A percentile compares a stretch with the other conserved stretches of the same genome.
Evolutionary conservation across 2,113 vertebrate species (phyloP).

Genomic region (Ceratotherium simum): DNA sequence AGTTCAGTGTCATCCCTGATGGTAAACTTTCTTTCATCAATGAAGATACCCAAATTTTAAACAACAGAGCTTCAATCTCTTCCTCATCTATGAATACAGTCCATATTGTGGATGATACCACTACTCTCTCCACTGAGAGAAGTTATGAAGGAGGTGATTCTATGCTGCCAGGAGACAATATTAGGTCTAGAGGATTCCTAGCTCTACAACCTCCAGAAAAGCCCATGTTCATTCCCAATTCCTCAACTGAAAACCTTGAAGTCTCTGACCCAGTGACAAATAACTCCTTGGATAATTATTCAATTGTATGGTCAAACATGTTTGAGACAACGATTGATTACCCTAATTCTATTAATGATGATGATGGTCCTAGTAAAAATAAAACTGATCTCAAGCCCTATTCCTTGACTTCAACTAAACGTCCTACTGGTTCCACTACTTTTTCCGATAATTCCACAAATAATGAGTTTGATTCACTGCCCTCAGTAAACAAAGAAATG

Average conservation of each 20-base stretch:
- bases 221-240: neutral
- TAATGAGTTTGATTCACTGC: neutral
- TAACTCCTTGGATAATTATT: neutral
- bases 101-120: neutral
- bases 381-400: neutral
- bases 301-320: neutral
- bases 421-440: neutral
- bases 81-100: neutral
- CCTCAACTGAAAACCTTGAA: neutral
- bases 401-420: neutral
- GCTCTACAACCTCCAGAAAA: neutral
- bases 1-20: neutral
- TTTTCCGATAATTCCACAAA: neutral
- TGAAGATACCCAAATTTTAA: conserved; percentile 35
- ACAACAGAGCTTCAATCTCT: neutral
- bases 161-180: neutral
- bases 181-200: neutral
- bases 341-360: neutral
- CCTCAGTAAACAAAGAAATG: neutral
- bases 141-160: neutral
- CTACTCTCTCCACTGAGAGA: neutral
- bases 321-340: neutral
- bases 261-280: neutral
- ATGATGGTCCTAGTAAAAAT: neutral
- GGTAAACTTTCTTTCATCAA: neutral